Conservation (phyloP, 2,113 vertebrate species). For the Antidorcas marsupialis region DNA sequence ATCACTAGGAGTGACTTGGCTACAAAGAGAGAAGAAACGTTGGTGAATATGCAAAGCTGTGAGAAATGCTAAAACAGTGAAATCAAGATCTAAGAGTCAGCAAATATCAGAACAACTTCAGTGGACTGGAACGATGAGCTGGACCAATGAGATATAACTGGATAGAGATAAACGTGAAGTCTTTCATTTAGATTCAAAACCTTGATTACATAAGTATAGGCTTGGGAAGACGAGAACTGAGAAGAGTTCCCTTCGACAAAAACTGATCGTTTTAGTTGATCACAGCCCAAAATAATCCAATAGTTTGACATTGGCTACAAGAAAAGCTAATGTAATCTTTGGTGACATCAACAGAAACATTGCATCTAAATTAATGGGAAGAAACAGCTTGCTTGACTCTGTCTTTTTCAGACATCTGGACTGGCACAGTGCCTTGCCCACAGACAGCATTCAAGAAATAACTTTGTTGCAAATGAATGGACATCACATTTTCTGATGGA, state of each 20-base stretch:
- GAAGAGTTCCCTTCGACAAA: background rate
- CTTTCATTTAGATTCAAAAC: conserved; percentile 45
- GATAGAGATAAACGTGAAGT: conserved; percentile 5
- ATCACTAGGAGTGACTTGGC: background rate
- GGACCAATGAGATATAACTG: background rate
- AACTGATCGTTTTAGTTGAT: conserved; percentile 18
- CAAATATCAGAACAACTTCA: conserved; percentile 28
- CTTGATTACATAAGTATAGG: background rate
- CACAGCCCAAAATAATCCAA: conserved; percentile 30
- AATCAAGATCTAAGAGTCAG: conserved; percentile 35
- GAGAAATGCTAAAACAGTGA: background rate
- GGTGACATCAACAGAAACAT: conserved; percentile 1
- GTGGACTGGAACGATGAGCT: background rate
- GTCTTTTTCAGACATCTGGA: background rate
- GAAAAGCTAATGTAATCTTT: background rate
- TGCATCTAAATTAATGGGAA: background rate
- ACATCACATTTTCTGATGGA: conserved; percentile 23
- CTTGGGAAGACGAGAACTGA: background rate
- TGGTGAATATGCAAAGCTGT: background rate
- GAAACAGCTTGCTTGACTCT: background rate
- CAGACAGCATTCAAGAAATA: conserved; percentile 16
- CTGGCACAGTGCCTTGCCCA: background rate
- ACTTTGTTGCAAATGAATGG: conserved; percentile 10
- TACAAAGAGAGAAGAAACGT: background rate
- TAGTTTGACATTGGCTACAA: background rate